Base-by-base conservation (phyloP, 2,888 invertebrate genomes). In the Lepidonotus clava region DNA sequence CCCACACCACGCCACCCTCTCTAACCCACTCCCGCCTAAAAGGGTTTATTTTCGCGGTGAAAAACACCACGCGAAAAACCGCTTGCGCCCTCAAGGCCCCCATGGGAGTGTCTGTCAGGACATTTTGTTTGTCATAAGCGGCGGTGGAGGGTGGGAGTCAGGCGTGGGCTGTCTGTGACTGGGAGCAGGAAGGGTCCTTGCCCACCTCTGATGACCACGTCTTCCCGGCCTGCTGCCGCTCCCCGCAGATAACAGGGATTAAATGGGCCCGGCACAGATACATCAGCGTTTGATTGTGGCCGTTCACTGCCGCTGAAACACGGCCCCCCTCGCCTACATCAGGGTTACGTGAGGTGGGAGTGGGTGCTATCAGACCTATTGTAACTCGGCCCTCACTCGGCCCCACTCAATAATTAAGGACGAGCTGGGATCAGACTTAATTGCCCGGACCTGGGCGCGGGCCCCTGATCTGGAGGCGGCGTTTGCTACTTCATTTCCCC, bases 401-500 rank as follows among this genome's bases (percentile, higher is more conserved):
- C 80, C 80, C 80, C 80, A 80, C 46, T 80, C 41, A 80, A 80
- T 80, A 80, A 80, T 80, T 80, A 80, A 80, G 32, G 80, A 8
- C 51, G 5, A 34, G 34, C n/a, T 4, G 11, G 36, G 36, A 18
- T 8, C 21, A 1, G 18, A 80, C 80, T 80, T 80, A 80, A 80
- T 80, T 80, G 46, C 80, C 80, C 41, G 14, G 14, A 28, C 24
- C 1, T 41, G 51, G 80, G 5, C 46, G 51, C 46, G 18, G 40
- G 14, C 28, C 24, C 80, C 46, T 28, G 46, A 1, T 14, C 34
- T 8, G n/a, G 46, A 11, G 21, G 80, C 28, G 18, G 32, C n/a
- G 46, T 51, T 32, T 80, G 80, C 80, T 80, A 28, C 80, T 80
- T 80, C 80, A 80, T 80, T 80, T 80, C 80, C 80, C 80, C n/a